Evolutionary conservation across 2,888 invertebrate species (phyloP).

Genomic region (Xestia sexstrigata): DNA sequence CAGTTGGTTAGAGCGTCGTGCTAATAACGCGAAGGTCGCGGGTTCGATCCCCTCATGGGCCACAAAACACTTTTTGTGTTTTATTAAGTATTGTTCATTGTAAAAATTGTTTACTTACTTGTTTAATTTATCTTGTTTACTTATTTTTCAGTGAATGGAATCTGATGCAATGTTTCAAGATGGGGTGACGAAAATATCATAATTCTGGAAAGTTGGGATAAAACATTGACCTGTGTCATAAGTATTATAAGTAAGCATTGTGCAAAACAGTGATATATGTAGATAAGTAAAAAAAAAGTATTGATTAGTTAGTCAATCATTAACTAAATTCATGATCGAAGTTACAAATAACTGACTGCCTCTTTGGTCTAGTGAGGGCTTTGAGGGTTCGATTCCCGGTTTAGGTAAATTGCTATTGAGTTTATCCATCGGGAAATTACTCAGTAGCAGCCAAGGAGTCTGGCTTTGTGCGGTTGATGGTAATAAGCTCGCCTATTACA

Average conservation of each 20-base stretch:
- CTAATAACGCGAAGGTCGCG: slow-evolving; percentile 83
- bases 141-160: slow-evolving; percentile 27
- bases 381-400: not conserved
- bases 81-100: not conserved
- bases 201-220: slow-evolving; percentile 1
- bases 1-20: slow-evolving; percentile 82
- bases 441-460: not conserved
- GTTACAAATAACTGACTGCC: not conserved
- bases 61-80: slow-evolving; percentile 58
- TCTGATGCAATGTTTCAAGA: slow-evolving; percentile 46
- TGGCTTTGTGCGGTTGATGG: not conserved
- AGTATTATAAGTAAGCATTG: slow-evolving; percentile 7
- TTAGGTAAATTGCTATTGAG: not conserved
- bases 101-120: slow-evolving; percentile 33
- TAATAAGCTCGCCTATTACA: not conserved
- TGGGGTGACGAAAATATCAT: slow-evolving; percentile 23
- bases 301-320: not conserved
- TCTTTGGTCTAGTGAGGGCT: not conserved
- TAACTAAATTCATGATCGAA: not conserved
- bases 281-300: not conserved
- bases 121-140: slow-evolving; percentile 38
- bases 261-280: not conserved
- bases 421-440: not conserved
- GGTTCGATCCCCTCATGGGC: slow-evolving; percentile 84
- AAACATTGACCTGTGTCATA: slow-evolving; percentile 20